phyloP scores from a whole-genome alignment of 30 jellyfish, hydroid and myxozoan genomes.

The Chrysaora quinquecirrha region DNA sequence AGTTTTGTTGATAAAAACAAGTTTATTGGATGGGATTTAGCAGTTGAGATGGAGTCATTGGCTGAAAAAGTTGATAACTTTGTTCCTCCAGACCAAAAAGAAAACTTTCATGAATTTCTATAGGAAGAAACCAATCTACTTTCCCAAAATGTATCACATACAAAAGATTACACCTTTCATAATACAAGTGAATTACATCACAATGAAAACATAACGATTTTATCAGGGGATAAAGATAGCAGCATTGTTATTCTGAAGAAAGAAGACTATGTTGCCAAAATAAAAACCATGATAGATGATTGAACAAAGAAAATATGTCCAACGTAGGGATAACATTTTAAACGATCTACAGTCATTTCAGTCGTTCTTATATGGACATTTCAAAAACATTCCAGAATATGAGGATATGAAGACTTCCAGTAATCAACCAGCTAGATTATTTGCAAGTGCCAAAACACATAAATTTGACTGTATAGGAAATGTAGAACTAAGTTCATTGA shows the following conservation, averaged over 20 bases:
- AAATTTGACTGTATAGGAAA: neutral
- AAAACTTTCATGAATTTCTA: conserved; percentile 19
- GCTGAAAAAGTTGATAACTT: conserved; percentile 30
- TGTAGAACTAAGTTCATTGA: neutral
- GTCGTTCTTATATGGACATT: conserved; percentile 32
- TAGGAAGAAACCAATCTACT: conserved; percentile 7
- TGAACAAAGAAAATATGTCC: conserved; percentile 19
- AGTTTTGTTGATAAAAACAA: conserved; percentile 33
- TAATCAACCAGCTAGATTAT: conserved; percentile 45
- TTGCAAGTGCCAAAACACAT: conserved; percentile 39
- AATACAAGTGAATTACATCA: conserved; percentile 2
- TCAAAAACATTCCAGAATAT: conserved; percentile 36
- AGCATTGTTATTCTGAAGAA: conserved; percentile 14
- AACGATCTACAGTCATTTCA: conserved; percentile 5
- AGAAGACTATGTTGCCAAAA: conserved; percentile 29
- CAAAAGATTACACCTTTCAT: conserved; percentile 22
- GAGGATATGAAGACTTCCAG: conserved; percentile 20
- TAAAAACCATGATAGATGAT: conserved; percentile 35
- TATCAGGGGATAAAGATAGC: conserved; percentile 51
- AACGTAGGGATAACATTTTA: neutral
- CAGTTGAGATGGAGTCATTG: conserved; percentile 7
- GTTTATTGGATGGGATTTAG: conserved; percentile 17
- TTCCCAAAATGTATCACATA: conserved; percentile 20
- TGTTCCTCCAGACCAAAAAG: conserved; percentile 18
- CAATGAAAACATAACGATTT: conserved; percentile 10